A percentile compares a stretch with the other conserved stretches of the same genome.
Evolutionary conservation across 1,140 invertebrate genomes (phyloP).

Genomic region (Homarus americanus): DNA sequence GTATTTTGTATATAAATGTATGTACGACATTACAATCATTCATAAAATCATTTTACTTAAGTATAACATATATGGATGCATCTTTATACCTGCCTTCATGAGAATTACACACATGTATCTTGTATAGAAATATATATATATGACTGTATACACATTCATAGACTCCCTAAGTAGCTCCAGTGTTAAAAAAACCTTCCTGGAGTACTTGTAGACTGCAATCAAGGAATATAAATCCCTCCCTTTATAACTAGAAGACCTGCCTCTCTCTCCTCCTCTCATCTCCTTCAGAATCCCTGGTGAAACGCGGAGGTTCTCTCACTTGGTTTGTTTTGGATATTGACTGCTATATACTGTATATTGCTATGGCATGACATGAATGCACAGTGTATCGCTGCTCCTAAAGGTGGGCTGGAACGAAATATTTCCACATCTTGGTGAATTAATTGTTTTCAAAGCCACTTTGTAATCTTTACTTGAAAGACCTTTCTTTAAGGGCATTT

Average conservation of each 20-base stretch:
- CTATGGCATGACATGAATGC: constrained; percentile 2
- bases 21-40: no score
- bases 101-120: no score
- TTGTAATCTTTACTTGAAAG: no score
- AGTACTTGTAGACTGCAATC: no score
- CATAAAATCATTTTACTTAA: no score
- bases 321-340: constrained; percentile 7
- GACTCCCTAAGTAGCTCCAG: not conserved
- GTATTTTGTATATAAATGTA: no score
- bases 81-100: no score
- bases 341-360: constrained; percentile 28
- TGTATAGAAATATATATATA: no score
- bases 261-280: constrained; percentile 2
- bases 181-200: not conserved
- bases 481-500: no score
- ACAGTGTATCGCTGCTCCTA: not conserved
- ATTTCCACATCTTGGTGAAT: no score
- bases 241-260: not conserved
- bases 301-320: constrained; percentile 48
- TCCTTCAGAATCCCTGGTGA: not conserved
- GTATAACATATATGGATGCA: no score
- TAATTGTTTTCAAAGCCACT: no score
- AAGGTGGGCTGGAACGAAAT: not conserved
- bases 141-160: not conserved
- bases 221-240: not conserved